Conservation (phyloP, 2,888 invertebrate genomes). For the Melipona bicolor region DNA sequence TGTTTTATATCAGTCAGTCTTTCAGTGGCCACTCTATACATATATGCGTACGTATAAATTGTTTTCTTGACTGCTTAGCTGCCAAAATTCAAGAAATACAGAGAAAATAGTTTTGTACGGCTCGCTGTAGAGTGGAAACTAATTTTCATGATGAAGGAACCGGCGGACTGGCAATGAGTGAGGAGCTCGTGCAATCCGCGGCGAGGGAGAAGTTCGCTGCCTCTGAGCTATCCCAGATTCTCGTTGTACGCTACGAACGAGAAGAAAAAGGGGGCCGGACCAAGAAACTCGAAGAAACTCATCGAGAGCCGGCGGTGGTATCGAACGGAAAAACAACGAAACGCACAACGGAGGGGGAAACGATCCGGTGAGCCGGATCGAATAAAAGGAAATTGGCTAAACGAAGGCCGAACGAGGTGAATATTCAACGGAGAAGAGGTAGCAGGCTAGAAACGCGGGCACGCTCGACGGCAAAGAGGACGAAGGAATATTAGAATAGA, state of each 20-base stretch:
- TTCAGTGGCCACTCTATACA: too few species aligned
- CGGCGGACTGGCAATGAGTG: too few species aligned
- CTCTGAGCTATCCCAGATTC: neutral
- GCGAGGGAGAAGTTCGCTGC: too few species aligned
- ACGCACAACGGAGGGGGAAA: neutral
- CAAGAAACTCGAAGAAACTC: neutral
- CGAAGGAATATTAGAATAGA: too few species aligned
- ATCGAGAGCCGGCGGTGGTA: neutral
- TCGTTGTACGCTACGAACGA: neutral
- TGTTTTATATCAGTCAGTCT: too few species aligned
- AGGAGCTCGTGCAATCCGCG: too few species aligned
- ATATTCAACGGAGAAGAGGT: constrained; percentile 48
- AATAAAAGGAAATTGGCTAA: constrained; percentile 59
- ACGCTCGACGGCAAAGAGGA: neutral
- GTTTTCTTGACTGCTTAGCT: too few species aligned
- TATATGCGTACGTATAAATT: too few species aligned
- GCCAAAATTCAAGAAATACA: too few species aligned
- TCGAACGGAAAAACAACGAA: constrained; percentile 9
- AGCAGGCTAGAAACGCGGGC: neutral
- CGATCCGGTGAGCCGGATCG: neutral
- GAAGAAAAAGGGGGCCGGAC: neutral
- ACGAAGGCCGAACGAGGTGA: constrained; percentile 49
- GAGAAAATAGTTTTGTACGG: too few species aligned
- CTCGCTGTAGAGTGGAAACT: too few species aligned
- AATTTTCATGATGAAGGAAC: too few species aligned